Conservation (phyloP, 2,797 vertebrate genomes). For the Acanthurus tractus region DNA sequence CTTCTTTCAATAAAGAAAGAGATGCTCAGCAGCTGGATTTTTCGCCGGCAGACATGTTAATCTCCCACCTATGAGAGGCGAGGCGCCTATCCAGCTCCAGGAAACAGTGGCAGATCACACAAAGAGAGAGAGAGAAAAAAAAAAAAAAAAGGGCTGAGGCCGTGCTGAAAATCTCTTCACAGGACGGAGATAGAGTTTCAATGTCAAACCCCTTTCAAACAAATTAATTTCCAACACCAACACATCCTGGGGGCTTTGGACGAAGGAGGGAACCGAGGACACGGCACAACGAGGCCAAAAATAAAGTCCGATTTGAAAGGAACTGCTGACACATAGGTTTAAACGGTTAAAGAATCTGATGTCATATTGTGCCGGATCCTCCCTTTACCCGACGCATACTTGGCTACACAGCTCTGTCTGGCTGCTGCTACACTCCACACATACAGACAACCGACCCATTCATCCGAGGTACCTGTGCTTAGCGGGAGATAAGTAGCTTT, state of each 20-base stretch:
- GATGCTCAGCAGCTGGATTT: constrained; percentile 68
- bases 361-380: constrained; percentile 83
- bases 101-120: constrained; percentile 78
- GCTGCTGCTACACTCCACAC: constrained; percentile 82
- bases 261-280: constrained; percentile 46
- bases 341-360: constrained; percentile 78
- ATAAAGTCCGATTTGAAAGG: constrained; percentile 16
- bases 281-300: constrained; percentile 67
- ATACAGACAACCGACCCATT: constrained; percentile 91
- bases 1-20: constrained; percentile 33
- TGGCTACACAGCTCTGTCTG: constrained; percentile 81
- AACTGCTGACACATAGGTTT: constrained; percentile 64
- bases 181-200: constrained; percentile 80
- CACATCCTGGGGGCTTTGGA: constrained; percentile 64
- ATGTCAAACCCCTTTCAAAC: constrained; percentile 77
- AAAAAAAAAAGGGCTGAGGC: constrained; percentile 68
- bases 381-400: constrained; percentile 85
- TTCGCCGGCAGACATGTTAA: constrained; percentile 81
- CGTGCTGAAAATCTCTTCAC: constrained; percentile 74
- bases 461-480: constrained; percentile 86
- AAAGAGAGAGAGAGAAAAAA: constrained; percentile 78
- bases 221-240: constrained; percentile 63
- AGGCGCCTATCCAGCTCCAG: constrained; percentile 76
- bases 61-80: constrained; percentile 79
- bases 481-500: constrained; percentile 87